phyloP scores from a whole-genome alignment of 1,140 invertebrate genomes.

The Whitmania pigra region DNA sequence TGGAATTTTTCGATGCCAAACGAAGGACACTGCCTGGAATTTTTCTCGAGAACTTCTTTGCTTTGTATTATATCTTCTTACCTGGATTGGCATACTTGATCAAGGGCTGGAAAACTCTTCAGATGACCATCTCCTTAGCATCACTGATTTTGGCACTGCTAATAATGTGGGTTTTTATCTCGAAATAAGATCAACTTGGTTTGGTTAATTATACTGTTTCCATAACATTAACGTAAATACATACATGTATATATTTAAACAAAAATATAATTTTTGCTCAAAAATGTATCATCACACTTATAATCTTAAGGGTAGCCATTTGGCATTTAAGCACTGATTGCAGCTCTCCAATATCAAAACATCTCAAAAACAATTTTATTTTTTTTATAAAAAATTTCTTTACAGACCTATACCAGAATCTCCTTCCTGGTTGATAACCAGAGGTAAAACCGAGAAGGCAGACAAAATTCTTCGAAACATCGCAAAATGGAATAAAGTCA shows the following conservation, averaged over 20 bases:
- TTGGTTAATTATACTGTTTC: too few species aligned
- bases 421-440: constrained; percentile 10
- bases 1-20: constrained; percentile 16
- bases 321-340: too few species aligned
- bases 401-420: constrained; percentile 10
- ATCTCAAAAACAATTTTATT: too few species aligned
- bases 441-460: neutral
- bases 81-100: constrained; percentile 12
- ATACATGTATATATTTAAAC: too few species aligned
- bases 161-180: neutral
- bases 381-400: too few species aligned
- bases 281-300: too few species aligned
- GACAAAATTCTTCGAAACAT: constrained; percentile 2
- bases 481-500: constrained; percentile 11
- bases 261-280: too few species aligned
- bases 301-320: too few species aligned
- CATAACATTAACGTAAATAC: too few species aligned
- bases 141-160: neutral
- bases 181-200: too few species aligned
- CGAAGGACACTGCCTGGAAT: constrained; percentile 9
- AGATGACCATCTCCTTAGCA: constrained; percentile 9
- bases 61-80: neutral
- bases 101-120: constrained; percentile 2
- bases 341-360: too few species aligned
- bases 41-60: neutral